These are phyloP conservation scores for Eufriesea mexicana DNA, from an alignment of 1,140 invertebrate species.

Conservation along the genomic window DNA sequence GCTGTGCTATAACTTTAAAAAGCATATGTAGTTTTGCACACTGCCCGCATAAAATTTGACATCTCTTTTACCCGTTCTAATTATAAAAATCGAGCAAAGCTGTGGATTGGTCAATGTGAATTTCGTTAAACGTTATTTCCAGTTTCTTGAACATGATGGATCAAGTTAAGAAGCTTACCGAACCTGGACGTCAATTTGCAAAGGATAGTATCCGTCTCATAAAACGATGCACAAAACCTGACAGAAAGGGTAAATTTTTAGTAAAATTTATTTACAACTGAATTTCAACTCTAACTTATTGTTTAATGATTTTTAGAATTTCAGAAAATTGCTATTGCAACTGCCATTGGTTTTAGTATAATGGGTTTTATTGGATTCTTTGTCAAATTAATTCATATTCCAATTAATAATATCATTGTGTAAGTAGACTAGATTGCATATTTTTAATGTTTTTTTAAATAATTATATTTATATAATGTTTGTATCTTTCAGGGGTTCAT, in stretches of 20 bases:
- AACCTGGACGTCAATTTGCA: slow-evolving; percentile 97
- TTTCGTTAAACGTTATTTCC: slow-evolving; percentile 1
- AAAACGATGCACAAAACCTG: slow-evolving; percentile 99
- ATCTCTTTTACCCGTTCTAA: neutral
- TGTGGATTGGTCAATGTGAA: neutral
- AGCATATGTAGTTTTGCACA: slow-evolving; percentile 19
- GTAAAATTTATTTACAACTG: neutral
- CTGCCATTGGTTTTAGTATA: slow-evolving; percentile 99
- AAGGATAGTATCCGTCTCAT: slow-evolving; percentile 99
- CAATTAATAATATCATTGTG: slow-evolving; percentile 99
- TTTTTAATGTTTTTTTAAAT: neutral
- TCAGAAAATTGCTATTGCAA: slow-evolving; percentile 99
- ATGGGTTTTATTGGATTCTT: slow-evolving; percentile 99
- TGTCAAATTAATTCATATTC: slow-evolving; percentile 99
- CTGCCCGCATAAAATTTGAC: neutral
- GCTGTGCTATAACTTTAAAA: neutral
- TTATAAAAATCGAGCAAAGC: neutral
- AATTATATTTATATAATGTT: slow-evolving; percentile 4
- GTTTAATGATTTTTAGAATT: slow-evolving; percentile 90
- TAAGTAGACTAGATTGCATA: slow-evolving; percentile 78
- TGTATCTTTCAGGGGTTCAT: slow-evolving; percentile 75
- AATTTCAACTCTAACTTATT: neutral
- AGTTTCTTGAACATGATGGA: slow-evolving; percentile 88
- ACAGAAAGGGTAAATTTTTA: slow-evolving; percentile 93
- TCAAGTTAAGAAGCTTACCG: slow-evolving; percentile 96